Percentiles rank a stretch among this genome's conserved stretches.
These are phyloP conservation scores for Xestia ashworthii DNA, from an alignment of 2,888 invertebrate genomes.

Conservation along the genomic window DNA sequence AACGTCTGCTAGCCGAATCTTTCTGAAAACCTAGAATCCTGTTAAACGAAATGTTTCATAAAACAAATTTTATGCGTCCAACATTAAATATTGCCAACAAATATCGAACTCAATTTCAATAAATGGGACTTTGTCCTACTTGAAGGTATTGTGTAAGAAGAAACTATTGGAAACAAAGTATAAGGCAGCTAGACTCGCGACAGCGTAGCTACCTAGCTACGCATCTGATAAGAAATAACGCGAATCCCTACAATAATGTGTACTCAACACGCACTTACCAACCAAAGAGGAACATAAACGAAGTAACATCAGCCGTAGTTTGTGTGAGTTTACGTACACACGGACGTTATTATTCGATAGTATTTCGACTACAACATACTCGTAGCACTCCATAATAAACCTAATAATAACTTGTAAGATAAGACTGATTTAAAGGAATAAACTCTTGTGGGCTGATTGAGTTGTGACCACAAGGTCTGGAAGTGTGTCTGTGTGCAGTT, in stretches of 20 bases:
- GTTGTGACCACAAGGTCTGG: constrained; percentile 7
- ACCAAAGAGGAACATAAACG: constrained; percentile 4
- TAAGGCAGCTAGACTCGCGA: constrained; percentile 5
- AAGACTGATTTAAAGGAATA: not conserved
- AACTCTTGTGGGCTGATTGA: not conserved
- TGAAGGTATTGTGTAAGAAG: constrained; percentile 15
- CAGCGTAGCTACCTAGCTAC: constrained; percentile 8
- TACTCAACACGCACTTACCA: constrained; percentile 34
- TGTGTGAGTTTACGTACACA: constrained; percentile 9
- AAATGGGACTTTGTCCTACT: constrained; percentile 21
- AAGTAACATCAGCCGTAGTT: not conserved
- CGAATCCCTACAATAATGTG: constrained; percentile 34
- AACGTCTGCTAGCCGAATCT: not conserved
- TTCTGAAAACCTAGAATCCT: not conserved
- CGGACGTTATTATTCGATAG: not conserved
- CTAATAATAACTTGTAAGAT: not conserved
- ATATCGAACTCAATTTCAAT: constrained; percentile 27
- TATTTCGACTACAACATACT: not conserved
- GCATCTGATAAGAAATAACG: constrained; percentile 46
- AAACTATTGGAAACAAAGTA: constrained; percentile 7
- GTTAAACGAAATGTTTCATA: not conserved
- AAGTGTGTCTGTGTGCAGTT: constrained; percentile 13
- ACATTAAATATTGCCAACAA: constrained; percentile 16
- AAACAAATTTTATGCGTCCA: constrained; percentile 8
- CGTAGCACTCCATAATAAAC: not conserved